Percentiles rank a stretch among this genome's conserved stretches.
Conservation (phyloP, 2,888 invertebrate genomes). For the Euphydryas editha region DNA sequence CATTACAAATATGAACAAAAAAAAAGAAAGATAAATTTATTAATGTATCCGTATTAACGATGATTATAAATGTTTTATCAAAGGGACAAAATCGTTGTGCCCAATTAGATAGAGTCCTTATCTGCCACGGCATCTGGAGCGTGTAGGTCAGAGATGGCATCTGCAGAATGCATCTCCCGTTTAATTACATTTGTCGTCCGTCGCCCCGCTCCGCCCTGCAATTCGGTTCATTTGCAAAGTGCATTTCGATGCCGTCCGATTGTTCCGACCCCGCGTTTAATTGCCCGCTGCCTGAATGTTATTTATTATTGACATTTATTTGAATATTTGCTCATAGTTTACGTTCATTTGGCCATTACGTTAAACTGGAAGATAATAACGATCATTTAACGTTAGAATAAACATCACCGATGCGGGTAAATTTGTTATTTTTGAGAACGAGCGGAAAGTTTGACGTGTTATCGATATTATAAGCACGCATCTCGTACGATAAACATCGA, state of each 20-base stretch:
- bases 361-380: slow-evolving; percentile 10
- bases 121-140: slow-evolving; percentile 37
- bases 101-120: slow-evolving; percentile 36
- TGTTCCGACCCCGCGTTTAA: slow-evolving; percentile 75
- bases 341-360: slow-evolving; percentile 51
- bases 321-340: slow-evolving; percentile 63
- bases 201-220: slow-evolving; percentile 47
- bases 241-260: slow-evolving; percentile 80
- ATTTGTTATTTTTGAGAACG: slow-evolving; percentile 12
- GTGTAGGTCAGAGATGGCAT: slow-evolving; percentile 49
- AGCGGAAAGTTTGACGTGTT: slow-evolving; percentile 43
- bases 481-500: slow-evolving; percentile 77
- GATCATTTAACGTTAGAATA: neutral
- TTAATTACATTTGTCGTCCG: slow-evolving; percentile 73
- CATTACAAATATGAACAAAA: too few species aligned
- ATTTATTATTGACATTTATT: slow-evolving; percentile 78
- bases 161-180: slow-evolving; percentile 65
- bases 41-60: too few species aligned
- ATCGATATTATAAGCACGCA: slow-evolving; percentile 70
- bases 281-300: slow-evolving; percentile 66
- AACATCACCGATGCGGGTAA: neutral
- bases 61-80: slow-evolving; percentile 10
- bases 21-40: too few species aligned
- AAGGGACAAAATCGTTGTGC: slow-evolving; percentile 30
- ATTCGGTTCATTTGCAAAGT: slow-evolving; percentile 82